These are phyloP conservation scores for Trichogramma pretiosum DNA, from an alignment of 1,140 invertebrate species.

Conservation along the genomic window DNA sequence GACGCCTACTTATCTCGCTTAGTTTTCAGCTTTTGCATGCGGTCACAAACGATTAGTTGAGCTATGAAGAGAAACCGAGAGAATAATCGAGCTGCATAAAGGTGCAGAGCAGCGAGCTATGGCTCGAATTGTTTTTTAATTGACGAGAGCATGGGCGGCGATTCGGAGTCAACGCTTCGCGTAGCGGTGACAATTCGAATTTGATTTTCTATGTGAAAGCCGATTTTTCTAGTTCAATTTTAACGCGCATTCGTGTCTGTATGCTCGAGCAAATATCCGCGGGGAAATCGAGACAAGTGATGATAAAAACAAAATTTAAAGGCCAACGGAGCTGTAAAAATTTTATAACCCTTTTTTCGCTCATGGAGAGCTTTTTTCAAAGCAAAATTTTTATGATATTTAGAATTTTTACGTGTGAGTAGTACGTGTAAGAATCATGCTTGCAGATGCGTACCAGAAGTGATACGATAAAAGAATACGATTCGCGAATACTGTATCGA, in stretches of 20 bases:
- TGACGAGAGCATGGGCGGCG: too few species aligned
- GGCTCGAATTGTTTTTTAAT: too few species aligned
- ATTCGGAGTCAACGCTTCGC: too few species aligned
- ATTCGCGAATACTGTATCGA: too few species aligned
- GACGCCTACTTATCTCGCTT: too few species aligned
- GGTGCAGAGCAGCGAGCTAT: too few species aligned
- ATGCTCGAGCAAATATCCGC: not conserved
- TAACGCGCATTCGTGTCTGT: conserved; percentile 10
- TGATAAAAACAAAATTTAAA: conserved; percentile 15
- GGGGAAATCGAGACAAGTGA: conserved; percentile 16
- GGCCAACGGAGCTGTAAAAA: conserved; percentile 5
- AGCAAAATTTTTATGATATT: conserved; percentile 7
- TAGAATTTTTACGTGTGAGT: conserved; percentile 1
- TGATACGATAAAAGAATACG: too few species aligned
- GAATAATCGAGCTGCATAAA: too few species aligned
- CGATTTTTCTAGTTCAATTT: conserved; percentile 24
- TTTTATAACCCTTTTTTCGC: conserved; percentile 13
- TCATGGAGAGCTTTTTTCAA: too few species aligned
- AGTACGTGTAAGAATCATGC: conserved; percentile 1
- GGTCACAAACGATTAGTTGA: too few species aligned
- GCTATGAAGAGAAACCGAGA: too few species aligned
- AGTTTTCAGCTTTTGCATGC: too few species aligned
- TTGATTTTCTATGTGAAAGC: conserved; percentile 25
- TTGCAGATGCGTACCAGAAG: not conserved
- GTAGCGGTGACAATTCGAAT: conserved; percentile 6